A percentile compares a stretch with the other conserved stretches of the same genome.
These are phyloP conservation scores for Callopanchax toddi DNA, from an alignment of 2,113 vertebrate species.

Conservation along the genomic window DNA sequence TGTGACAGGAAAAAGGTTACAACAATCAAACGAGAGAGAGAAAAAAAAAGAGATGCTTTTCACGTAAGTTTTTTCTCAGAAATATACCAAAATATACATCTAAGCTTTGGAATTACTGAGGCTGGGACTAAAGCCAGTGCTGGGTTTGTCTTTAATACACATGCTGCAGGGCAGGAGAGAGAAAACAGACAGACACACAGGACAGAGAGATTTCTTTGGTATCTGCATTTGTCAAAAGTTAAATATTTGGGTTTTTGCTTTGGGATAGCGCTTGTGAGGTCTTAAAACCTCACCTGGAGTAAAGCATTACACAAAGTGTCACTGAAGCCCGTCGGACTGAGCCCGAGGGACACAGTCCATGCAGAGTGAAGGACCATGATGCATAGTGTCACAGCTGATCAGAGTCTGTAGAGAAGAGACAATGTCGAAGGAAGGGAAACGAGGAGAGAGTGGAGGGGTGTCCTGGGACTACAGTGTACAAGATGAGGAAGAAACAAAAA, in stretches of 20 bases:
- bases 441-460: conserved; percentile 49
- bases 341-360: conserved; percentile 85
- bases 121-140: conserved; percentile 99
- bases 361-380: conserved; percentile 91
- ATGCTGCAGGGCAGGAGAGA: conserved; percentile 90
- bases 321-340: conserved; percentile 77
- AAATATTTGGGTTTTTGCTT: conserved; percentile 99
- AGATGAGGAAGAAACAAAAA: conserved; percentile 43
- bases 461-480: conserved; percentile 57
- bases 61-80: conserved; percentile 85
- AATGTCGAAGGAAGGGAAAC: conserved; percentile 21
- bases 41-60: conserved; percentile 59
- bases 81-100: conserved; percentile 99
- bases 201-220: conserved; percentile 95
- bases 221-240: conserved; percentile 99
- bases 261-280: conserved; percentile 99
- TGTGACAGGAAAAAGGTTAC: conserved; percentile 95
- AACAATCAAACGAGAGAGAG: conserved; percentile 91
- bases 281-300: conserved; percentile 90
- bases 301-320: conserved; percentile 87
- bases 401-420: conserved; percentile 73
- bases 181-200: conserved; percentile 68
- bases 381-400: conserved; percentile 96
- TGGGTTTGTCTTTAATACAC: conserved; percentile 98
- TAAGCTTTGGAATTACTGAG: conserved; percentile 99